Base-by-base conservation (phyloP, 2,888 invertebrate species). In the Pecten maximus region DNA sequence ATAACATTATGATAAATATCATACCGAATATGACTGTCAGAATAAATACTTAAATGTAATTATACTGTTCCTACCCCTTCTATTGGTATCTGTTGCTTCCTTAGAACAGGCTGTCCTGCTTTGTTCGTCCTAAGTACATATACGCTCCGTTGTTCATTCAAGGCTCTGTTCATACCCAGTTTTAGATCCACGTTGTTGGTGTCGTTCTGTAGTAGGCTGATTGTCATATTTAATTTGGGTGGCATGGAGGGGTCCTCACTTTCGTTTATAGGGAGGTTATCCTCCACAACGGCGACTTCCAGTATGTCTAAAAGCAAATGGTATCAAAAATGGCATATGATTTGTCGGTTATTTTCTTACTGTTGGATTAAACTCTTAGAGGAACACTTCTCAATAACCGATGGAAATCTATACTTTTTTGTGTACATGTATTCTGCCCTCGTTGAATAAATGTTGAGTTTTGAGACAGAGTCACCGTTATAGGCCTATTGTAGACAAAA, bases 51-150 rank as follows among this genome's bases (percentile, higher is more conserved):
- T n/a, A 0, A 19, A 39, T 6, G 40, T 23, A 89, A 16, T 40
- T 28, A 8, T 8, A 48, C 15, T 8, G 6, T 15, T 40, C 88
- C 60, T 88, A 91, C 89, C 50, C 88, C 54, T 28, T 74, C 44
- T 19, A 87, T 88, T 16, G 90, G 91, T 89, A 92, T 87, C 50
- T 92, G 89, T 88, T 92, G 74, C 54, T 90, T 89, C 2, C 88
- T 44, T 12, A 92, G 16, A 28, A 89, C 54, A 19, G 87, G 40
- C 28, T 88, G 88, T 60, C 91, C 91, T 12, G 88, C 74, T 8
- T 28, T 40, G 40, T 92, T 39, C 39, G 40, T 86, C 16, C 91
- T 48, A 40, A 89, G 44, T 6, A 91, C 89, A 40, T 87, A 90
- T 2, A 92, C 87, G 87, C 88, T 50, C 54, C 89, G 89, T 23